These are phyloP conservation scores for Elysia crispata DNA, from an alignment of 2,888 invertebrate species.

Conservation along the genomic window DNA sequence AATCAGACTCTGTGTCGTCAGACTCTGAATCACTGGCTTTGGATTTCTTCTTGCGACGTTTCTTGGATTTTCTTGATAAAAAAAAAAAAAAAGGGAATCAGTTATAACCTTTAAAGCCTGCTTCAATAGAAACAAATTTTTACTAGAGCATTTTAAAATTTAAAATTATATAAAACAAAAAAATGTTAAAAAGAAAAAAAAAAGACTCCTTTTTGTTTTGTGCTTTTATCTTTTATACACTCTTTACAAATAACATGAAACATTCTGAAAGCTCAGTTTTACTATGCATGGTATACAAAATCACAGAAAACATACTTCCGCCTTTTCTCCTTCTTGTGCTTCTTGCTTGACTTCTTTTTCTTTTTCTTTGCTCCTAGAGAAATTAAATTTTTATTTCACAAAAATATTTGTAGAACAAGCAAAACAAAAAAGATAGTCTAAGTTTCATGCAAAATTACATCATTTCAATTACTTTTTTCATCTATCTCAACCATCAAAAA, in stretches of 20 bases:
- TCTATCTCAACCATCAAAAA: too few species aligned
- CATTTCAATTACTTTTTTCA: too few species aligned
- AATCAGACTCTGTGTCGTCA: constrained; percentile 17
- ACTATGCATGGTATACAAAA: not conserved
- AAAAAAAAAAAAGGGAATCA: not conserved
- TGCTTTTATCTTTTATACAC: too few species aligned
- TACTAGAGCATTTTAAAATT: too few species aligned
- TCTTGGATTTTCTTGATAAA: constrained; percentile 42
- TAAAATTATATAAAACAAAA: too few species aligned
- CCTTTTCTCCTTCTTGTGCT: constrained; percentile 69
- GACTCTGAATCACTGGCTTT: constrained; percentile 13
- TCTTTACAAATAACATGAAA: not conserved
- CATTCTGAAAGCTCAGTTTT: not conserved
- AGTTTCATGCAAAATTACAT: too few species aligned
- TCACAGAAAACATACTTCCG: constrained; percentile 56
- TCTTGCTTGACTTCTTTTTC: constrained; percentile 70
- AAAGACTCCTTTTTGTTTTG: too few species aligned
- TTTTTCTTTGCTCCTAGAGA: constrained; percentile 53
- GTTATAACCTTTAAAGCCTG: too few species aligned
- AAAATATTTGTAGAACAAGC: too few species aligned
- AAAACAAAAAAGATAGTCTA: too few species aligned
- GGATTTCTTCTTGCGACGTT: constrained; percentile 39
- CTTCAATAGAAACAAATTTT: not conserved
- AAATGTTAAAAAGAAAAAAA: too few species aligned
- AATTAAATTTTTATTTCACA: not conserved